A percentile compares a stretch with the other conserved stretches of the same genome.
Evolutionary conservation across 2,888 invertebrate species (phyloP).

Genomic region (Pristionchus maxplancki): DNA sequence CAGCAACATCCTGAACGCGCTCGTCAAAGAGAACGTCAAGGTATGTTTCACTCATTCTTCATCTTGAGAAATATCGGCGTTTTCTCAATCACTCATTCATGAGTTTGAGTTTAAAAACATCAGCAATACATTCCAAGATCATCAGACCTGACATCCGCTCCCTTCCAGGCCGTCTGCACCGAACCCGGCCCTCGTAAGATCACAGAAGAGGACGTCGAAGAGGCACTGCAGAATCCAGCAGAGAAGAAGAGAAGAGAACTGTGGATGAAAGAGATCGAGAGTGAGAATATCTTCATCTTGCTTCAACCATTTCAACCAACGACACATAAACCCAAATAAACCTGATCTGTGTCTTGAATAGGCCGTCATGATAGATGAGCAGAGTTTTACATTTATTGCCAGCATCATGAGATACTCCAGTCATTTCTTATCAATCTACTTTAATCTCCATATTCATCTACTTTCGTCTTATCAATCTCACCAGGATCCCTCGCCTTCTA

Average conservation of each 20-base stretch:
- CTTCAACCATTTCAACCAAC: background rate
- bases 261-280: slow-evolving; percentile 24
- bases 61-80: background rate
- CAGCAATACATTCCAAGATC: background rate
- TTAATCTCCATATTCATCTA: too few relatives aligned
- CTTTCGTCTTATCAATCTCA: too few relatives aligned
- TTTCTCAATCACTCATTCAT: background rate
- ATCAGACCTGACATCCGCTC: too few relatives aligned
- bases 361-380: too few relatives aligned
- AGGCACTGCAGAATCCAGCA: background rate
- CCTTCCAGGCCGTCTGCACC: background rate
- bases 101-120: background rate
- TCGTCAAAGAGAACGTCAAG: background rate
- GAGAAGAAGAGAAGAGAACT: background rate
- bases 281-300: background rate
- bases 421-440: too few relatives aligned
- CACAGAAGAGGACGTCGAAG: background rate
- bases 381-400: too few relatives aligned
- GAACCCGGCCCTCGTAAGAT: background rate
- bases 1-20: background rate
- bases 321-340: background rate
- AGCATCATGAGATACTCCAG: too few relatives aligned
- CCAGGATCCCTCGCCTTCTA: background rate
- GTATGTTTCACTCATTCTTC: background rate
- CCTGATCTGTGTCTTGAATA: too few relatives aligned